Percentiles rank a stretch among this genome's conserved stretches.
Conservation (phyloP, 35 echinoderm and acorn worm genomes). For the Heliocidaris tuberculata region DNA sequence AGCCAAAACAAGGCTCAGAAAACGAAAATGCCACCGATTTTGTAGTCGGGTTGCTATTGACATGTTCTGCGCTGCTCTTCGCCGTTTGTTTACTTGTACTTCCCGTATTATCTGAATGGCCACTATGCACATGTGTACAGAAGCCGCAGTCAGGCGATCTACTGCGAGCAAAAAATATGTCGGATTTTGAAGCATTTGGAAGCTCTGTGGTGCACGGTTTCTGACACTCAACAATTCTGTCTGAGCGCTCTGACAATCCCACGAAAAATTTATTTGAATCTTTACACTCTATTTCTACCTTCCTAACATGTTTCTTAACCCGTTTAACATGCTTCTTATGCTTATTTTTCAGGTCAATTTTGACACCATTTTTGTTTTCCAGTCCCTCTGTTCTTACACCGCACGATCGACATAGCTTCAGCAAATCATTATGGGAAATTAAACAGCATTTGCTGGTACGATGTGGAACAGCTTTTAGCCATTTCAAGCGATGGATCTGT, state of each 20-base stretch:
- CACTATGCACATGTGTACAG: not conserved
- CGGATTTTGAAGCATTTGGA: conserved; percentile 16
- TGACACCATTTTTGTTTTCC: not conserved
- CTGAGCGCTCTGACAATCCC: not conserved
- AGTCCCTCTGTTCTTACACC: not conserved
- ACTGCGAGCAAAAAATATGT: not conserved
- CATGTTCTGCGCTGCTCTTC: not conserved
- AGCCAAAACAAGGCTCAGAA: conserved; percentile 16
- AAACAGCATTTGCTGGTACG: conserved; percentile 20
- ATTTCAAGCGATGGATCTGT: conserved; percentile 23
- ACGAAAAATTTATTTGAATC: not conserved
- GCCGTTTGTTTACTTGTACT: conserved; percentile 8
- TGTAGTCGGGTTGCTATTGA: not conserved
- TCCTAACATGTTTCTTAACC: not conserved
- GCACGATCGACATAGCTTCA: not conserved
- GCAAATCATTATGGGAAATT: conserved; percentile 12
- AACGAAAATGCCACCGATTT: conserved; percentile 19
- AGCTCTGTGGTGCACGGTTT: not conserved
- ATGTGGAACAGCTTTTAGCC: conserved; percentile 14
- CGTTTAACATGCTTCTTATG: not conserved
- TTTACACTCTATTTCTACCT: not conserved
- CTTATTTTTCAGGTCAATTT: not conserved
- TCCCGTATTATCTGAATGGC: not conserved
- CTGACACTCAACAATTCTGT: not conserved
- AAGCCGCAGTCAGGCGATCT: not conserved